Base-by-base conservation (phyloP, 2,888 invertebrate genomes). In the Hoplodrina blanda region DNA sequence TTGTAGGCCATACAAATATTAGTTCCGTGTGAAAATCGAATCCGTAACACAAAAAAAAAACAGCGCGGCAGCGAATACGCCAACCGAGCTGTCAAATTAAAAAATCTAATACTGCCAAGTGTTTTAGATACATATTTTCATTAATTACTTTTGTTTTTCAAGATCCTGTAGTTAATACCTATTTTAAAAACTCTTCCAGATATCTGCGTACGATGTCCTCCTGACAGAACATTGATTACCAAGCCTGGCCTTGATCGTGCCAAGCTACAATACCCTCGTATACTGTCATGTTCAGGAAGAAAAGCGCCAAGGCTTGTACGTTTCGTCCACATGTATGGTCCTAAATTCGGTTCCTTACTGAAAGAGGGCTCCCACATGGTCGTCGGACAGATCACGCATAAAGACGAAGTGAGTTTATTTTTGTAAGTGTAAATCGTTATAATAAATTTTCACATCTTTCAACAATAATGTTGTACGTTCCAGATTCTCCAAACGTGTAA, bases 401-500 rank as follows among this genome's bases (percentile, higher is more conserved):
- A 89, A 69, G 88, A 90, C 70, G 84, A 91, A 76, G 95, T 95
- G 67, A 90, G 91, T 87, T 71, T 71, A 76, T 69, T 68, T 72
- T 76, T 62, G 44, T 50, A 53, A 54, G 30, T 62, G 46, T 63
- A 60, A 60, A 73, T 70, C 30, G 63, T 61, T 41, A 8, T 59
- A 57, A 68, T 72, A 59, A 62, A 77, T 76, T 53, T 62, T 61
- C 69, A 17, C 69, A 76, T 82, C 61, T 69, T 61, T 78, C 78
- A 82, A 72, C 66, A 37, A 60, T 59, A 69, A 78, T 69, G 63
- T 60, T 78, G 62, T 64, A 41, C 83, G 41, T 92, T 92, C 55
- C 90, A 96, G 94, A 88, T 90, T 69, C 84, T 95, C 4, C 92
- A 93, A 80, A 86, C 91, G 62, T 96, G 96, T 83, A 94, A 95